phyloP scores from a whole-genome alignment of 2,888 invertebrate genomes.

The Polyommatus icarus region DNA sequence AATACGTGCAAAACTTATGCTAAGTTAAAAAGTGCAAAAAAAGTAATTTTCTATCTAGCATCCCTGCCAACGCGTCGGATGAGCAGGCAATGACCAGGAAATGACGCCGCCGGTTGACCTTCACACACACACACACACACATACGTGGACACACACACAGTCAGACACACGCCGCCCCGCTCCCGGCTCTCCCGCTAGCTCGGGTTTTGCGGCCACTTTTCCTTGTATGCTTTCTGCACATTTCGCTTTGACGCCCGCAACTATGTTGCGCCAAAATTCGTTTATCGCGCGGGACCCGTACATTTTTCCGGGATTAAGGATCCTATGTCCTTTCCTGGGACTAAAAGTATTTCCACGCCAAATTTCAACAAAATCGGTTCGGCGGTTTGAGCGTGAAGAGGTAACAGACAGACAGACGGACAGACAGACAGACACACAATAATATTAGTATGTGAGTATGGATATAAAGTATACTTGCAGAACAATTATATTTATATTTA shows the following conservation, averaged over 20 bases:
- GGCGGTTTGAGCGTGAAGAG: too few relatives aligned
- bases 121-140: conserved; percentile 54
- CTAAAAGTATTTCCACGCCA: too few relatives aligned
- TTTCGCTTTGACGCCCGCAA: not conserved
- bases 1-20: not conserved
- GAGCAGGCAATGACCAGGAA: conserved; percentile 78
- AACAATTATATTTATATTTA: conserved; percentile 3
- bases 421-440: too few relatives aligned
- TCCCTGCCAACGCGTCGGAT: conserved; percentile 50
- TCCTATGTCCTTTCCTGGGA: too few relatives aligned
- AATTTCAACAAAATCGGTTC: too few relatives aligned
- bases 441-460: too few relatives aligned
- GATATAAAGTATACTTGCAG: not conserved
- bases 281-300: too few relatives aligned
- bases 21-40: conserved; percentile 3
- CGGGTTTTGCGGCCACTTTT: conserved; percentile 44
- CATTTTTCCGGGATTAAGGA: too few relatives aligned
- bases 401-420: too few relatives aligned
- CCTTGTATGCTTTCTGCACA: conserved; percentile 37
- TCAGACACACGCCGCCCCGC: conserved; percentile 50
- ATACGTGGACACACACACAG: conserved; percentile 42
- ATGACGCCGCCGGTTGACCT: conserved; percentile 78
- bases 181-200: conserved; percentile 44
- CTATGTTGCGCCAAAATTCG: too few relatives aligned
- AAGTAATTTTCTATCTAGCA: conserved; percentile 25